Percentiles rank a stretch among this genome's conserved stretches.
Conservation (phyloP, 2,113 vertebrate genomes). For the Bos javanicus region DNA sequence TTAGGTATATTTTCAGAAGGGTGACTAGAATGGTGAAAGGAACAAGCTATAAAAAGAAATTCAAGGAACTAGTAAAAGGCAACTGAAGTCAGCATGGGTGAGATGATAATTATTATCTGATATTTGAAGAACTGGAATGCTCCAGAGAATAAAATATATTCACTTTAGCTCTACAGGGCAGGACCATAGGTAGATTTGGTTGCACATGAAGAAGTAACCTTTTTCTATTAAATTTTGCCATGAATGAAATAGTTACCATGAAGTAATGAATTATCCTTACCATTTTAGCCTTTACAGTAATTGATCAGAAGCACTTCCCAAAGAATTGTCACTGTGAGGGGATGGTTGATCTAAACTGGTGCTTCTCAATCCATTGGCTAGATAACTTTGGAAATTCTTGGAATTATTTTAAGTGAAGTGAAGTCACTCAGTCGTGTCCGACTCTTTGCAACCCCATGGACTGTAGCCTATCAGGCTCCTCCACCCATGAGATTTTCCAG, state of each 20-base stretch:
- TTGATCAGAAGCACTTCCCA: not conserved
- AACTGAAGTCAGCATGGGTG: not conserved
- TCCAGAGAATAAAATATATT: not conserved
- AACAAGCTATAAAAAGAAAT: not conserved
- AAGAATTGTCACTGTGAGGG: not conserved
- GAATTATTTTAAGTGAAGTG: not conserved
- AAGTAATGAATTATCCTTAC: not conserved
- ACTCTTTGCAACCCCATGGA: too few species aligned
- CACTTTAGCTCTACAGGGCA: not conserved
- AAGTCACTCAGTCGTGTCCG: too few species aligned
- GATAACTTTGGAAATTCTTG: not conserved
- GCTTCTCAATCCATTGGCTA: not conserved
- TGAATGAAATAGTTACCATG: not conserved
- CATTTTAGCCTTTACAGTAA: not conserved
- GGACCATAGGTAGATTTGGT: not conserved
- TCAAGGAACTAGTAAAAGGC: not conserved
- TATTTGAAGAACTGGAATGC: not conserved
- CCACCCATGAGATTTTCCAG: too few species aligned
- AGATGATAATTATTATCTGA: not conserved
- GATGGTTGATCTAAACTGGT: not conserved
- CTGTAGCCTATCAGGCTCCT: too few species aligned
- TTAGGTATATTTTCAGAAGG: not conserved
- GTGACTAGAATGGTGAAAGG: not conserved
- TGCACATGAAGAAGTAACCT: not conserved
- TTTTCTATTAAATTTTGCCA: not conserved